Evolutionary conservation across 2,888 invertebrate genomes (phyloP).

Genomic region (Leucophenga montana): DNA sequence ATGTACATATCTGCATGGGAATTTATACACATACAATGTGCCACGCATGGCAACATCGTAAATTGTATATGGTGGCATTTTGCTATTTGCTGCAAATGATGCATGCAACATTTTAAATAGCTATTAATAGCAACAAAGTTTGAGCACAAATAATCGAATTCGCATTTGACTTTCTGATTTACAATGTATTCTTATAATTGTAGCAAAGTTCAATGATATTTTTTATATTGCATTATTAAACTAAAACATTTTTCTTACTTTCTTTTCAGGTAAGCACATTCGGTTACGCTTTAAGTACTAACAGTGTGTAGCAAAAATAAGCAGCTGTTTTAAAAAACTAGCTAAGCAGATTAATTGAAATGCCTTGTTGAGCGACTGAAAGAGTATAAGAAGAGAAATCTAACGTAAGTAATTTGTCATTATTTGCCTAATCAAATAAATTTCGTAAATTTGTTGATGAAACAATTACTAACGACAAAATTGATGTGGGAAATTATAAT

Average conservation of each 20-base stretch:
- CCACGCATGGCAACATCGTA: slow-evolving; percentile 4
- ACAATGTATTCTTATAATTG: background rate
- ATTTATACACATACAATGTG: slow-evolving; percentile 45
- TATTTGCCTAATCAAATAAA: background rate
- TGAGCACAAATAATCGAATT: background rate
- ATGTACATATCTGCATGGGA: slow-evolving; percentile 21
- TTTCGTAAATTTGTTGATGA: background rate
- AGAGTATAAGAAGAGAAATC: background rate
- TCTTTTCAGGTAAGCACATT: slow-evolving; percentile 2
- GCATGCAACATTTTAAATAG: slow-evolving; percentile 13
- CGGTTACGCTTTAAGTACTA: background rate
- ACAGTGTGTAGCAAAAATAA: too few relatives aligned
- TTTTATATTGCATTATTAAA: too few relatives aligned
- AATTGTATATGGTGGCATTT: slow-evolving; percentile 12
- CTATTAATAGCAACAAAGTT: background rate
- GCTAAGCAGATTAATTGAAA: background rate
- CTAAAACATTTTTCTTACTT: background rate
- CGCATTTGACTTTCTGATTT: too few relatives aligned
- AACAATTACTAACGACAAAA: slow-evolving; percentile 1
- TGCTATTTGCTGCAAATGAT: slow-evolving; percentile 19
- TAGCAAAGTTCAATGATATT: background rate
- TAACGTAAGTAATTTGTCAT: background rate
- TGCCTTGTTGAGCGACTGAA: background rate
- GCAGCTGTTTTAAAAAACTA: too few relatives aligned
- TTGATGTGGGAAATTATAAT: background rate